Conservation (phyloP, 2,113 vertebrate species). For the Tachycineta bicolor region DNA sequence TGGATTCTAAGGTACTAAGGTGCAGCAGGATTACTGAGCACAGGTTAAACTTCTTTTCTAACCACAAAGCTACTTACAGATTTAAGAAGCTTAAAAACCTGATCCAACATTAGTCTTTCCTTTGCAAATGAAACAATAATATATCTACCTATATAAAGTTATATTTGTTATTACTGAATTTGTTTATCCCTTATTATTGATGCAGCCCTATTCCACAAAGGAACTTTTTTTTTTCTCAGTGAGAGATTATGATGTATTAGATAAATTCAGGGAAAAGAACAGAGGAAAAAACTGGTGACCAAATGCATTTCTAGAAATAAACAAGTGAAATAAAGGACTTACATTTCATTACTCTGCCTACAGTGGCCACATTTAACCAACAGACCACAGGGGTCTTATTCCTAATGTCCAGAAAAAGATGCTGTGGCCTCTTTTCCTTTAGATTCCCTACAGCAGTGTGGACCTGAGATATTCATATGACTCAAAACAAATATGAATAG, state of each 20-base stretch:
- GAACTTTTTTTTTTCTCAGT: neutral
- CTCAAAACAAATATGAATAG: neutral
- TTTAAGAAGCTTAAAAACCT: constrained; percentile 59
- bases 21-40: constrained; percentile 36
- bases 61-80: constrained; percentile 63
- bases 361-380: neutral
- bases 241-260: constrained; percentile 23
- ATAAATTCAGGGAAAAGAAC: neutral
- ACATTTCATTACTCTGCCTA: neutral
- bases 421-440: neutral
- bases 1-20: constrained; percentile 65
- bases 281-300: neutral
- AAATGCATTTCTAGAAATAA: constrained; percentile 41
- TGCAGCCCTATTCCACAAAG: neutral
- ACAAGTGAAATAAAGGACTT: neutral
- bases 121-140: constrained; percentile 67
- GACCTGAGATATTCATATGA: neutral
- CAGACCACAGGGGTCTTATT: neutral
- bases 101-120: constrained; percentile 62
- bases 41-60: constrained; percentile 62
- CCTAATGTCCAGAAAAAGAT: neutral
- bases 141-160: constrained; percentile 32
- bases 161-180: constrained; percentile 41
- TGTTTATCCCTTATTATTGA: constrained; percentile 48
- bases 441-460: neutral